These are phyloP conservation scores for Meghimatium bilineatum DNA, from an alignment of 2,888 invertebrate genomes.

Conservation along the genomic window DNA sequence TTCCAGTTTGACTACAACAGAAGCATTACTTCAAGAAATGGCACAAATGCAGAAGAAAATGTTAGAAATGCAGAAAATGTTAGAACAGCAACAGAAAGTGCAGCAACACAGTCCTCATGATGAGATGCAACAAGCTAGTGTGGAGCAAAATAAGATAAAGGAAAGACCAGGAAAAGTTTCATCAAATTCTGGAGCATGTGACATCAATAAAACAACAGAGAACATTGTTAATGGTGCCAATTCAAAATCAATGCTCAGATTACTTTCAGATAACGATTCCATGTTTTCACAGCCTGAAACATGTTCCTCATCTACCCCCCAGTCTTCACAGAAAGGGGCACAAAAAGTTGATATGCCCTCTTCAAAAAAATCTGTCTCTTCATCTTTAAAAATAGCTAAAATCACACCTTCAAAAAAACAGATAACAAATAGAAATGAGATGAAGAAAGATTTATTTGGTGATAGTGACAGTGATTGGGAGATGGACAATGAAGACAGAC, in stretches of 20 bases:
- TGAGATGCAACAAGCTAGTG: neutral
- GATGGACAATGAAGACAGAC: constrained; percentile 60
- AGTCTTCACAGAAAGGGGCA: neutral
- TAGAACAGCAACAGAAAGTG: constrained; percentile 48
- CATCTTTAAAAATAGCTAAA: neutral
- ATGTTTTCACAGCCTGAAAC: neutral
- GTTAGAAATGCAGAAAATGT: constrained; percentile 61
- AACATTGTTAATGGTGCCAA: neutral
- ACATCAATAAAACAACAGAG: neutral
- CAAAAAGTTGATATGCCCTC: neutral
- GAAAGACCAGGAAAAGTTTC: neutral
- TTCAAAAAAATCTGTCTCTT: neutral
- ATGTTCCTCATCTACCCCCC: neutral
- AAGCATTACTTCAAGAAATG: constrained; percentile 60
- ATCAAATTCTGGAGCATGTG: neutral
- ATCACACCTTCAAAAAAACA: neutral
- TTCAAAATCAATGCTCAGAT: neutral
- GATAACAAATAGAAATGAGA: constrained; percentile 5
- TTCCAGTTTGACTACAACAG: neutral
- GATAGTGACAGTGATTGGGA: constrained; percentile 73
- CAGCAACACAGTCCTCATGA: constrained; percentile 3
- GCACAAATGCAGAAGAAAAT: constrained; percentile 65
- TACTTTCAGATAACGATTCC: constrained; percentile 23
- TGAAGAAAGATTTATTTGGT: constrained; percentile 59
- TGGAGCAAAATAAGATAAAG: neutral